Conservation (phyloP, 2,888 invertebrate genomes). For the Cataglyphis altisquamis region DNA sequence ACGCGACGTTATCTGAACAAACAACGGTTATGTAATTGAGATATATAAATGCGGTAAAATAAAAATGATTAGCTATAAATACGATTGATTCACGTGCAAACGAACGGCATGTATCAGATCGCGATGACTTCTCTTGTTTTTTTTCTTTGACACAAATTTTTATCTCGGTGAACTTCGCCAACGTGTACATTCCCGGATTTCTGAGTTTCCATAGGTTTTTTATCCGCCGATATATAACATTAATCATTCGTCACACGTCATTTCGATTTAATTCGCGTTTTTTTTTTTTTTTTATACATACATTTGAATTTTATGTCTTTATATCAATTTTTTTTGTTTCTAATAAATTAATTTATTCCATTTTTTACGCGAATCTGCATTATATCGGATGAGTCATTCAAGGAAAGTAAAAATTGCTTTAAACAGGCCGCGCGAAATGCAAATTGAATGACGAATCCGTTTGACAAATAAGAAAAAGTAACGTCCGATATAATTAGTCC, state of each 20-base stretch:
- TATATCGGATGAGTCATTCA: constrained; percentile 51
- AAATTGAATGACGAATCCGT: constrained; percentile 15
- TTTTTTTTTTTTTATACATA: background rate
- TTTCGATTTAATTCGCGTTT: background rate
- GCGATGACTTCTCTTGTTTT: background rate
- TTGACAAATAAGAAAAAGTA: constrained; percentile 61
- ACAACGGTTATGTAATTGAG: constrained; percentile 12
- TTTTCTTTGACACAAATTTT: background rate
- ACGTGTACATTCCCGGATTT: background rate
- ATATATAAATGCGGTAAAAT: background rate
- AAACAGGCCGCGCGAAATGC: constrained; percentile 27
- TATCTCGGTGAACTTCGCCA: background rate
- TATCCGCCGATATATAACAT: constrained; percentile 7
- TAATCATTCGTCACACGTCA: background rate
- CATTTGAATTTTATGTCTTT: background rate
- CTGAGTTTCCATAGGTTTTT: background rate
- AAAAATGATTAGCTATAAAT: constrained; percentile 37
- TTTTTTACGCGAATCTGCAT: background rate
- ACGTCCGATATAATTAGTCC: constrained; percentile 66
- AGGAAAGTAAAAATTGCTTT: constrained; percentile 47
- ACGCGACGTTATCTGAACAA: constrained; percentile 26
- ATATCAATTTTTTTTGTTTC: constrained; percentile 1
- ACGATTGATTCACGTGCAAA: constrained; percentile 17
- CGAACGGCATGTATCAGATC: background rate
- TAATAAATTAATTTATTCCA: background rate